phyloP scores from a whole-genome alignment of 2,888 invertebrate species.

The Baronia brevicornis region DNA sequence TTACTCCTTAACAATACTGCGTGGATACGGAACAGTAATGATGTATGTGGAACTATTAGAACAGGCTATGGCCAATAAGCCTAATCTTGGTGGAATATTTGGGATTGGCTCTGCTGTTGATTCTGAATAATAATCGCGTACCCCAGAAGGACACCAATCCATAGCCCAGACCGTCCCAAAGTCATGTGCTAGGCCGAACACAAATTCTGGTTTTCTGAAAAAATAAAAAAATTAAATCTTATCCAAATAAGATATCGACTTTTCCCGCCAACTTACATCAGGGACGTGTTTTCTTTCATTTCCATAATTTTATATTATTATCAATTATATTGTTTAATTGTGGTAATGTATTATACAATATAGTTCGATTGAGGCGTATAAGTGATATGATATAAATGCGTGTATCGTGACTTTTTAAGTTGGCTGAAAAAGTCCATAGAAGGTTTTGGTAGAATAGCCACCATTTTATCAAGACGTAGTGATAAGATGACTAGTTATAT shows the following conservation, averaged over 20 bases:
- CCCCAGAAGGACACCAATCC: constrained; percentile 87
- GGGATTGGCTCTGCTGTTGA: constrained; percentile 8
- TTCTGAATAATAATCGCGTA: constrained; percentile 53
- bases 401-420: no score
- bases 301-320: no score
- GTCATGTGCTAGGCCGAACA: constrained; percentile 77
- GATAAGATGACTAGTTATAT: no score
- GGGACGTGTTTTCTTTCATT: no score
- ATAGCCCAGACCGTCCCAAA: constrained; percentile 80
- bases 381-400: no score
- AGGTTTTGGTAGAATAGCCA: no score
- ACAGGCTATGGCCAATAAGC: constrained; percentile 81
- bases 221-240: background rate
- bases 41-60: constrained; percentile 79
- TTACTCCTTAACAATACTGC: constrained; percentile 35
- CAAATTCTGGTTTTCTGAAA: constrained; percentile 50
- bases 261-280: no score
- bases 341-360: no score
- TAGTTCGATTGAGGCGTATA: no score
- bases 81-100: constrained; percentile 63
- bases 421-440: no score
- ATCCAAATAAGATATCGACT: background rate
- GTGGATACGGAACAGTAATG: constrained; percentile 74
- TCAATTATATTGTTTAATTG: no score
- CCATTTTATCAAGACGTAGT: no score